Conservation (phyloP, 2,113 vertebrate genomes). For the Pterocles orientalis region DNA sequence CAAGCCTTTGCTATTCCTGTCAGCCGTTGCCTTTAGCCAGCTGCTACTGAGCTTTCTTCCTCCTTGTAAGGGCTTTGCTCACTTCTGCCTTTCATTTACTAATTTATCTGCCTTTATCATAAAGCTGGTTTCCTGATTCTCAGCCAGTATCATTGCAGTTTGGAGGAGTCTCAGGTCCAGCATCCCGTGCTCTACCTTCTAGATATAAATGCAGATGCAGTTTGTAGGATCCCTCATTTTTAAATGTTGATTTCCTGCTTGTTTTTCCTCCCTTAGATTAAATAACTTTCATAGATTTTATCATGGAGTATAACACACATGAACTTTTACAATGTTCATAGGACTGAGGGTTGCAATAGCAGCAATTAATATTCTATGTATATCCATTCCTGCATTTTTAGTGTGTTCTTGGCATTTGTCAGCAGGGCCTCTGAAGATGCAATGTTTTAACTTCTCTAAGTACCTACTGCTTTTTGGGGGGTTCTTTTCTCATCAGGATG, state of each 20-base stretch:
- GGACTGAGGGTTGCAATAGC: not conserved
- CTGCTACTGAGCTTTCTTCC: not conserved
- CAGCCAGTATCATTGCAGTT: not conserved
- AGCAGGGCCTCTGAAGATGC: not conserved
- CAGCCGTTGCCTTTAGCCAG: not conserved
- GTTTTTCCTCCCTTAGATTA: not conserved
- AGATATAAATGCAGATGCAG: not conserved
- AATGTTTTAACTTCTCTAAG: not conserved
- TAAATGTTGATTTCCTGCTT: not conserved
- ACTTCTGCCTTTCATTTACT: not conserved
- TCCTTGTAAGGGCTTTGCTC: not conserved
- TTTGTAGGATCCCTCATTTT: not conserved
- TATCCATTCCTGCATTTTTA: not conserved
- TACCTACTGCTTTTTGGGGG: conserved; percentile 26
- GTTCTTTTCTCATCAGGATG: not conserved
- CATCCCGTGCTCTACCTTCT: not conserved
- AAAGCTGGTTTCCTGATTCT: not conserved
- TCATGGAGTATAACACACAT: not conserved
- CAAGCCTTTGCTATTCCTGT: not conserved
- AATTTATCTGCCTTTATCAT: not conserved
- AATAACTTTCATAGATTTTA: not conserved
- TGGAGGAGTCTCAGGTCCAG: not conserved
- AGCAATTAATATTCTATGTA: not conserved
- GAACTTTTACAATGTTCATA: not conserved
- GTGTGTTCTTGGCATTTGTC: not conserved